Percentiles rank a stretch among this genome's conserved stretches.
Conservation (phyloP, 2,888 invertebrate genomes). For the Pyrgus malvae region DNA sequence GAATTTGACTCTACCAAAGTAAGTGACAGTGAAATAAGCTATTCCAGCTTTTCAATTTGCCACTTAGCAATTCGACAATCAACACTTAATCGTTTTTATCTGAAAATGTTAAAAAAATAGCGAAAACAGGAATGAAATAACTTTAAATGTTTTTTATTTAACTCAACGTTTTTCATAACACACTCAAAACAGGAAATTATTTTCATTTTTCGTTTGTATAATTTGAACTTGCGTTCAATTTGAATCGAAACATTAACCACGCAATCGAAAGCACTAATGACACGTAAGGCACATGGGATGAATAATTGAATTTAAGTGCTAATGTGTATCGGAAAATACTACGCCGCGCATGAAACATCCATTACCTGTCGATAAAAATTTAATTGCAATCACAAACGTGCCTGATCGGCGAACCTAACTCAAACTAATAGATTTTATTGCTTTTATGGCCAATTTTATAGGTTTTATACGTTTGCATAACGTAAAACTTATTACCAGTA, state of each 20-base stretch:
- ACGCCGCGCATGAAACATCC: slow-evolving; percentile 12
- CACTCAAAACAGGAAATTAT: too few relatives aligned
- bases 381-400: slow-evolving; percentile 32
- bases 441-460: slow-evolving; percentile 8
- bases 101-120: too few relatives aligned
- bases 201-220: not conserved
- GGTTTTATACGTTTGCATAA: not conserved
- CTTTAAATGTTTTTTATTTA: too few relatives aligned
- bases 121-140: too few relatives aligned
- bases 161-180: too few relatives aligned
- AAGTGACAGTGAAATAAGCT: too few relatives aligned
- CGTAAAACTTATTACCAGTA: too few relatives aligned
- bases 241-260: not conserved
- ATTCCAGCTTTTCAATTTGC: too few relatives aligned
- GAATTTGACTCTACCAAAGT: too few relatives aligned
- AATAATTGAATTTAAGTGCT: slow-evolving; percentile 7
- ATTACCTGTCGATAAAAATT: slow-evolving; percentile 32
- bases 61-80: too few relatives aligned
- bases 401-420: slow-evolving; percentile 10
- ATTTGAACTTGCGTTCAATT: not conserved
- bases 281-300: not conserved
- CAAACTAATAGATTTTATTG: slow-evolving; percentile 14
- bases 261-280: not conserved
- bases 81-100: too few relatives aligned
- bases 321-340: slow-evolving; percentile 11